Percentiles rank a stretch among this genome's conserved stretches.
phyloP scores from a whole-genome alignment of 2,113 vertebrate genomes.

The Zosterops borbonicus region DNA sequence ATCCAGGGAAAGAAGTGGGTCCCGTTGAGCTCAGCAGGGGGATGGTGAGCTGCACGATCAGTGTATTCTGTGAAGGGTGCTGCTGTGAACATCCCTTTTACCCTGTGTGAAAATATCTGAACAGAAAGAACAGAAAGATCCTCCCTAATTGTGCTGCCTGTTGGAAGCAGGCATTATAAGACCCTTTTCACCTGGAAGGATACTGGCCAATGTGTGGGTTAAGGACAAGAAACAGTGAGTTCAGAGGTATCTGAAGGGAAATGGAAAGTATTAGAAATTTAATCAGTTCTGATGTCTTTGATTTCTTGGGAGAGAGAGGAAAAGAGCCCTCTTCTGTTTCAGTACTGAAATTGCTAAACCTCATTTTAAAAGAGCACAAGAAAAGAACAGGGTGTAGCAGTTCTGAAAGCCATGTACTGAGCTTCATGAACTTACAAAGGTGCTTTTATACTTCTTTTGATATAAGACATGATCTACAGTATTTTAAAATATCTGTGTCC shows the following conservation, averaged over 20 bases:
- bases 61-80: neutral
- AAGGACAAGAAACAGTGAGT: neutral
- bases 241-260: neutral
- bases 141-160: neutral
- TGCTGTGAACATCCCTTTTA: neutral
- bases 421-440: neutral
- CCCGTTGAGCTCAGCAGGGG: neutral
- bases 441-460: neutral
- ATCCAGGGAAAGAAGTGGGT: neutral
- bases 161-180: neutral
- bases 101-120: neutral
- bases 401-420: neutral
- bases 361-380: neutral
- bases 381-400: neutral
- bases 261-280: neutral
- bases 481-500: neutral
- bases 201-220: neutral
- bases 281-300: neutral
- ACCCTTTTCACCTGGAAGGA: neutral
- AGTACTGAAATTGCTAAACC: neutral
- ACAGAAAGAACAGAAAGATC: neutral
- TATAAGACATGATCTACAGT: neutral
- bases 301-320: neutral
- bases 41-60: neutral
- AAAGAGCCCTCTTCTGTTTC: conserved; percentile 52